Evolutionary conservation across 2,113 vertebrate genomes (phyloP), one percentile per base, ranked within the genome.

Genomic region (Cochlearius cochlearius): DNA sequence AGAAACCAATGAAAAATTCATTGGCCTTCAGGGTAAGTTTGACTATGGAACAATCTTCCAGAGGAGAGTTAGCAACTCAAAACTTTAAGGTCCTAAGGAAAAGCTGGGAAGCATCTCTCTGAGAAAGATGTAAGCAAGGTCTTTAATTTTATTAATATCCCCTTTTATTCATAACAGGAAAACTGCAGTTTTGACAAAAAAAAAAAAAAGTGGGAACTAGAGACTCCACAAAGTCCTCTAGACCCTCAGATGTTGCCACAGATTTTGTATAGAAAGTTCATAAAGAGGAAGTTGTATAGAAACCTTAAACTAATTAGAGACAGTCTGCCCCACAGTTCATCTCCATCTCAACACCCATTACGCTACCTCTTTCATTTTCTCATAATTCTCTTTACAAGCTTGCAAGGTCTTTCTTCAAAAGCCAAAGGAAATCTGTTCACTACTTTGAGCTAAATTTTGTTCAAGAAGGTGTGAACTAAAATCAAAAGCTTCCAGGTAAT

Each of bases 381-480:
- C 72, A 43, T 75, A 4, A 55, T 77, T 69, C 59, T 63, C 60
- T 45, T 96, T 13, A 30, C 53, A 32, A 43, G 7, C 30, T 93
- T 60, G 11, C 89, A 64, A 95, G 92, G 85, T 94, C 85, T 77
- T 43, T n/a, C 82, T 96, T 94, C 75, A 96, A 77, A 94, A 77
- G 90, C 62, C 5, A 4, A 11, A 10, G 56, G 72, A 81, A 69
- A 87, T 30, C 43, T 39, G 15, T 34, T 92, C 50, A 3, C 5
- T 91, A 88, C 5, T 91, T 90, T 93, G 83, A 93, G 86, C 64
- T 71, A 17, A 19, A 34, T 41, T 86, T 50, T 47, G 8, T 8
- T 27, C 75, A 36, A 34, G 34, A 26, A 88, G 32, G 55, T 75
- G 90, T 32, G 88, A 96, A 80, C 14, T 30, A 36, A 86, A 78